These are phyloP conservation scores for Drosophila ficusphila DNA, from an alignment of 1,140 invertebrate genomes.

Conservation along the genomic window DNA sequence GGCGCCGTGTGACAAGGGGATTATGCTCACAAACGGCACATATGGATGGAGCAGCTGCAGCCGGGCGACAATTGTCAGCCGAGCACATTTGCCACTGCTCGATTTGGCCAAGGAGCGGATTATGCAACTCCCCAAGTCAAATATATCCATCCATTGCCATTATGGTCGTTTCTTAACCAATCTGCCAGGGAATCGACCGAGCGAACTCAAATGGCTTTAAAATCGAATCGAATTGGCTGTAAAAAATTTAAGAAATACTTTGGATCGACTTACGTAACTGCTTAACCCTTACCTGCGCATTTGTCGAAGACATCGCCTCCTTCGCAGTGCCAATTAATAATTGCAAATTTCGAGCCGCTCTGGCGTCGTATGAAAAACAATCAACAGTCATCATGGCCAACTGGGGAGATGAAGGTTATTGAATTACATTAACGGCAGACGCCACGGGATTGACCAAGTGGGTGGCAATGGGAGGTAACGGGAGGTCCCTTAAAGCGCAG, in stretches of 20 bases:
- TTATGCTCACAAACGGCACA: slow-evolving; percentile 34
- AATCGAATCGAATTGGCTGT: no score
- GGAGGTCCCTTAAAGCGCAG: not conserved
- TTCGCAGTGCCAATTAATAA: slow-evolving; percentile 21
- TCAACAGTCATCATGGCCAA: slow-evolving; percentile 24
- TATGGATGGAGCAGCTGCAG: slow-evolving; percentile 19
- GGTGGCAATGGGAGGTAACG: not conserved
- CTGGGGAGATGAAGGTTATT: slow-evolving; percentile 37
- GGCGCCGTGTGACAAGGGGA: slow-evolving; percentile 25
- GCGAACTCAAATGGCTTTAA: no score
- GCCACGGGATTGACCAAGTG: not conserved
- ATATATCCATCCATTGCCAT: not conserved
- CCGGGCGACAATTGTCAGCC: slow-evolving; percentile 4
- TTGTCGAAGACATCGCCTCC: not conserved
- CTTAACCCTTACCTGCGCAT: not conserved
- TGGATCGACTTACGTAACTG: no score
- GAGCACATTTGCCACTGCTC: not conserved
- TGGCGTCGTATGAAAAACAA: slow-evolving; percentile 15
- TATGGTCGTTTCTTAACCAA: not conserved
- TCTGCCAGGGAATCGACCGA: not conserved
- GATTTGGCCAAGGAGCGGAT: not conserved
- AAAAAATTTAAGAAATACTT: no score
- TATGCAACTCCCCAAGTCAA: not conserved
- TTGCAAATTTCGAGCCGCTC: slow-evolving; percentile 1
- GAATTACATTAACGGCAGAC: slow-evolving; percentile 32